Base-by-base conservation (phyloP, 2,113 vertebrate species). In the Echinops telfairi region DNA sequence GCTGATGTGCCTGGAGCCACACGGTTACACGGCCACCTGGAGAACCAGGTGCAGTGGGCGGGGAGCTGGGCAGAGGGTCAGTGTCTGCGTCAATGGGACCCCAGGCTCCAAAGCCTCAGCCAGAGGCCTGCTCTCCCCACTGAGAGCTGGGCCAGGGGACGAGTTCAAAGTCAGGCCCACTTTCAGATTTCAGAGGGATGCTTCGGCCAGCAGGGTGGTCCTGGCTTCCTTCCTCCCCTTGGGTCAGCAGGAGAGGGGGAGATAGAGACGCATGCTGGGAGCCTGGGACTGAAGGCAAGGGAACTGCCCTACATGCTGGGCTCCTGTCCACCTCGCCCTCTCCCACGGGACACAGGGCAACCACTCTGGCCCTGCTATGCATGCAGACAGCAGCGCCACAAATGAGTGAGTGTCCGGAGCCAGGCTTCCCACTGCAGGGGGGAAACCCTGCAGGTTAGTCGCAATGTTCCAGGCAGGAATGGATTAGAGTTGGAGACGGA, bases 331-430 rank as follows among this genome's bases (percentile, higher is more conserved):
- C 0, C 10, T 20, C 47, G 27, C 70, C 6, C 1, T 47, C 23
- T 70, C 79, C 84, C n/a, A 1, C 0, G 19, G n/a, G 40, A 38
- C 9, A 4, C 1, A 0, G 22, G 33, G 0, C 0, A 10, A 17
- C 20, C 1, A 38, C 0, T 17, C 60, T 0, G n/a, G 1, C 0
- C 38, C 68, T 0, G 0, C 43, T 0, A 11, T 0, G 6, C 38
- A 4, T 14, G 2, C 64, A 66, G 64, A 25, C 64, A 27, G 22
- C 20, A 66, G 9, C 2, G 64, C 9, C 25, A 53, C 47, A 9
- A 53, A 2, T 10, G 2, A 0, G 43, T 19, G 5, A 7, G 36
- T 0, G n/a, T 31, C 29, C 12, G n/a, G 19, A 33, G n/a, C 16
- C 60, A 1, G 47, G 53, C 1, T 8, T 70, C n/a, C 43, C 3